A percentile compares a stretch with the other conserved stretches of the same genome.
Evolutionary conservation across 2,888 invertebrate genomes (phyloP).

Genomic region (Heliconius sara): DNA sequence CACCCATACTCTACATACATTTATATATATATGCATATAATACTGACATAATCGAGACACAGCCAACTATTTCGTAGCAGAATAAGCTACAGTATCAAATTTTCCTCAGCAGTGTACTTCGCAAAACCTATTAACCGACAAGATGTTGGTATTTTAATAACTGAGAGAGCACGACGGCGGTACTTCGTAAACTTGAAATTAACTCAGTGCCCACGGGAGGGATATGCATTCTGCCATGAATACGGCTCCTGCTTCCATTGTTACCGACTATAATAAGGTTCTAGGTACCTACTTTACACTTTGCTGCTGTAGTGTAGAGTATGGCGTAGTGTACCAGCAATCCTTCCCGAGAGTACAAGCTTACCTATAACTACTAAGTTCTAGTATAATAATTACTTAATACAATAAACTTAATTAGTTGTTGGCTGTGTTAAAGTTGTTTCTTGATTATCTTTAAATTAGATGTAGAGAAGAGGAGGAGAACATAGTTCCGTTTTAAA

Average conservation of each 20-base stretch:
- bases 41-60: slow-evolving; percentile 8
- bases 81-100: slow-evolving; percentile 54
- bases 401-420: too few species aligned
- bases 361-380: slow-evolving; percentile 14
- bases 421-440: too few species aligned
- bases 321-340: slow-evolving; percentile 26
- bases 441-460: too few species aligned
- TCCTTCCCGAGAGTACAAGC: slow-evolving; percentile 34
- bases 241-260: slow-evolving; percentile 55
- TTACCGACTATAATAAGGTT: slow-evolving; percentile 54
- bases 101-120: slow-evolving; percentile 61
- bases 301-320: slow-evolving; percentile 40
- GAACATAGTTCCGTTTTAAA: background rate
- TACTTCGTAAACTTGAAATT: slow-evolving; percentile 78
- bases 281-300: slow-evolving; percentile 44
- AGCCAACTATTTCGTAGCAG: slow-evolving; percentile 13
- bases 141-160: slow-evolving; percentile 79
- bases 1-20: background rate
- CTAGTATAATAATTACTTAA: background rate
- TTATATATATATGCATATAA: too few species aligned
- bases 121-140: slow-evolving; percentile 75
- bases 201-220: slow-evolving; percentile 73
- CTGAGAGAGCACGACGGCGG: slow-evolving; percentile 63
- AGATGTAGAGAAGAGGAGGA: too few species aligned
- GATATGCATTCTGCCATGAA: slow-evolving; percentile 59